Base-by-base conservation (phyloP, 2,113 vertebrate genomes). In the Meriones unguiculatus region DNA sequence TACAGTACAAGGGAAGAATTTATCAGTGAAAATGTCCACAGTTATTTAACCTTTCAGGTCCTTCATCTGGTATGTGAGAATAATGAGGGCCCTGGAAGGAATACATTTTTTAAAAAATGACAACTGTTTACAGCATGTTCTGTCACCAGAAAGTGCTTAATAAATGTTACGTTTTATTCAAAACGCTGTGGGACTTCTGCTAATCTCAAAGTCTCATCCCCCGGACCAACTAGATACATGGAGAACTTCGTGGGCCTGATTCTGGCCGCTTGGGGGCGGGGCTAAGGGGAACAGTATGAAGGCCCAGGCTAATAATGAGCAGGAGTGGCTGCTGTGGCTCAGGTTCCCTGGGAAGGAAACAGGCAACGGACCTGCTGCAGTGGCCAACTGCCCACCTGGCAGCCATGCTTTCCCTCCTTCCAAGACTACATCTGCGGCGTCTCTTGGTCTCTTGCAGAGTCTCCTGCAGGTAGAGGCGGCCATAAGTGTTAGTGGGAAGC, bases 41-140 rank as follows among this genome's bases (percentile, higher is more conserved):
- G 69, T 81, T 93, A 94, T 9, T 96, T 94, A 95, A 89, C 59
- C 77, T 86, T 57, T 95, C 73, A 93, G 59, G 77, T 93, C 96
- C 85, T 82, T 96, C 69, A 90, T 32, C 65, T 91, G 70, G 54
- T 91, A 85, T 87, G 76, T 67, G 59, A 69, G 25, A 67, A 72
- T 50, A 78, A 77, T 41, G 85, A 32, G 28, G 25, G 41, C 54
- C 22, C 22, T 91, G 20, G 78, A 57, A 96, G 57, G 41, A 59
- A 28, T 76, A 3, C 28, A 4, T 25, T 32, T 67, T 32, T 32
- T 57, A 86, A 50, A 94, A 64, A 76, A 57, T 77, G 67, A 89
- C 73, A 89, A 89, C 18, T 65, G 70, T 73, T 84, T 35, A 91
- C 25, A 78, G 86, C 11, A 75, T 41, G 32, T 69, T 18, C 28